Base-by-base conservation (phyloP, 2,888 invertebrate species). In the Orthonevra nobilis region DNA sequence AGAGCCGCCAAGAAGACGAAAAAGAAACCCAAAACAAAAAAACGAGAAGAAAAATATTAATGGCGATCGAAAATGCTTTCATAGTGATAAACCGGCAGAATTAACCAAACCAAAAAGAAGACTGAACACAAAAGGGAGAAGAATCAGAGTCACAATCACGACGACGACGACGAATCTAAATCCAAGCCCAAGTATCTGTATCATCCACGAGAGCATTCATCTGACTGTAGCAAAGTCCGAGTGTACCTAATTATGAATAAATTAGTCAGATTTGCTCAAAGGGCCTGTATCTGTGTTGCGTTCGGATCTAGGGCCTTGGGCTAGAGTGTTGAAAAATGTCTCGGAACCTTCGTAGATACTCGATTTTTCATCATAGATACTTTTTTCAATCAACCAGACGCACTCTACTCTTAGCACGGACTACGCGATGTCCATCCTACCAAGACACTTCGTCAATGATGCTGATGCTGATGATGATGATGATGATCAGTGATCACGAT, bases 191-290 rank as follows among this genome's bases (percentile, higher is more conserved):
- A n/a, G n/a, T n/a, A n/a, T n/a, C n/a, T n/a, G n/a, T n/a, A n/a
- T n/a, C n/a, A n/a, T n/a, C n/a, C n/a, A n/a, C n/a, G n/a, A n/a
- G n/a, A n/a, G n/a, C n/a, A n/a, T n/a, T n/a, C n/a, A n/a, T n/a
- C n/a, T 32, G 10, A 19, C 15, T 44, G 19, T 42, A 17, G 15
- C n/a, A 69, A 38, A 32, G 50, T 48, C 60, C 66, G 28, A 63
- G 56, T 58, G 36, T 60, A 50, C 20, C 50, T 72, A 73, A 79
- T 72, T 79, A 79, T 79, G 79, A 79, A 79, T 79, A 73, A 68
- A 79, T 79, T 79, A 73, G 61, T 61, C 66, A 20, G 20, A 46
- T 50, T 44, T 36, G 14, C 30, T 17, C 34, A 20, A 44, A 17
- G 52, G 14, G 10, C 36, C 15, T 12, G 42, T 32, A 32, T 4